These are phyloP conservation scores for Antidorcas marsupialis DNA, from an alignment of 2,113 vertebrate genomes.

Conservation along the genomic window DNA sequence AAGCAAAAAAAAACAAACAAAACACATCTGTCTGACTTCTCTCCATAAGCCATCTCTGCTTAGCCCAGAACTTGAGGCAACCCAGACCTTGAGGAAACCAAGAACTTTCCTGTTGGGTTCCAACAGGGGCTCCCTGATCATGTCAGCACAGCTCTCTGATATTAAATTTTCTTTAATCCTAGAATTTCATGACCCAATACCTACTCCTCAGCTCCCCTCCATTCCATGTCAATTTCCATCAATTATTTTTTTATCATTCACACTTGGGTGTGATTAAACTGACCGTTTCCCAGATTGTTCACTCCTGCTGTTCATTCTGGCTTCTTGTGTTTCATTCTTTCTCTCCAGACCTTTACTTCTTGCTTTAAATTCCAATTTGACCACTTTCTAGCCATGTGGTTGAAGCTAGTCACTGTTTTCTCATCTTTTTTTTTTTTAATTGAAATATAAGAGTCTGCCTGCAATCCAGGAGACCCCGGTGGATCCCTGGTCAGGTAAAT, in stretches of 20 bases:
- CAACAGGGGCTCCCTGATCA: background rate
- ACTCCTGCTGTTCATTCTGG: background rate
- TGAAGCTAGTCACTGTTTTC: background rate
- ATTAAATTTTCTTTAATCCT: background rate
- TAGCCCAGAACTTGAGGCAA: background rate
- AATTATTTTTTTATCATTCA: background rate
- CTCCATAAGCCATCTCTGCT: background rate
- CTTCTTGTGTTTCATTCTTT: background rate
- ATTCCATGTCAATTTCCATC: background rate
- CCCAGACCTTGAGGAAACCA: background rate
- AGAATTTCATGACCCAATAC: background rate
- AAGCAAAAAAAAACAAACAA: background rate
- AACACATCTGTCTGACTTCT: background rate
- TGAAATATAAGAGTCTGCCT: background rate
- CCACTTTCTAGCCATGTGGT: background rate
- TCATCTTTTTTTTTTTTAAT: background rate
- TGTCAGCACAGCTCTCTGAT: background rate
- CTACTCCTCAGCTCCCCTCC: background rate
- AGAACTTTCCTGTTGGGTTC: background rate
- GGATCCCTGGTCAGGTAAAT: background rate
- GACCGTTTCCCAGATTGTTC: background rate
- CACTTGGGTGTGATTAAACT: background rate
- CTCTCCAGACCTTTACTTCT: background rate
- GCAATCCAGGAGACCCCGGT: background rate
- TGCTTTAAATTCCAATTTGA: background rate